Conservation (phyloP, 2,888 invertebrate species). For the Dolichomitus sp. region DNA sequence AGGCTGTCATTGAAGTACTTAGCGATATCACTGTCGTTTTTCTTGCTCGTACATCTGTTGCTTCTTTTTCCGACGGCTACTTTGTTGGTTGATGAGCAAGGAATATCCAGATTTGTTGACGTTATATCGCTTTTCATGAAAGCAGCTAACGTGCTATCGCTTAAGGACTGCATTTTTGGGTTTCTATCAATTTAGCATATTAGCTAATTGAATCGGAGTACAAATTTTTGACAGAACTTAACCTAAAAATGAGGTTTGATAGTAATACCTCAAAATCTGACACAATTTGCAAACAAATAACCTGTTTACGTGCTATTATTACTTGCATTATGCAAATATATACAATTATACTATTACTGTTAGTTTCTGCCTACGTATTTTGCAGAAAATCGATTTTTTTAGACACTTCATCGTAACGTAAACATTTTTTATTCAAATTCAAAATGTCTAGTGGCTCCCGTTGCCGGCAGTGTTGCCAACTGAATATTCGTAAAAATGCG, state of each 20-base stretch:
- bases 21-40: conserved; percentile 68
- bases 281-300: no score
- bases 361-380: not conserved
- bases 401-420: not conserved
- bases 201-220: not conserved
- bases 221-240: not conserved
- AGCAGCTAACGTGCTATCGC: conserved; percentile 69
- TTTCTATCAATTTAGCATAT: not conserved
- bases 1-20: conserved; percentile 71
- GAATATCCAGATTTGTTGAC: conserved; percentile 7
- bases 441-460: not conserved
- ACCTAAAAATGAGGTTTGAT: conserved; percentile 1
- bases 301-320: not conserved
- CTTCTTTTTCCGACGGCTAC: conserved; percentile 34
- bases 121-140: conserved; percentile 60
- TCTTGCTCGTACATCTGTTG: conserved; percentile 19
- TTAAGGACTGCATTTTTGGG: conserved; percentile 69
- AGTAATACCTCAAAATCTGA: not conserved
- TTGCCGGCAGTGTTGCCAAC: no score
- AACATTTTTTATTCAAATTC: conserved; percentile 31
- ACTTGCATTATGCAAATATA: not conserved
- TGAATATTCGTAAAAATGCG: no score
- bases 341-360: not conserved
- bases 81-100: not conserved
- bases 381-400: not conserved